Base-by-base conservation (phyloP, 2,888 invertebrate species). In the Nomada flava region DNA sequence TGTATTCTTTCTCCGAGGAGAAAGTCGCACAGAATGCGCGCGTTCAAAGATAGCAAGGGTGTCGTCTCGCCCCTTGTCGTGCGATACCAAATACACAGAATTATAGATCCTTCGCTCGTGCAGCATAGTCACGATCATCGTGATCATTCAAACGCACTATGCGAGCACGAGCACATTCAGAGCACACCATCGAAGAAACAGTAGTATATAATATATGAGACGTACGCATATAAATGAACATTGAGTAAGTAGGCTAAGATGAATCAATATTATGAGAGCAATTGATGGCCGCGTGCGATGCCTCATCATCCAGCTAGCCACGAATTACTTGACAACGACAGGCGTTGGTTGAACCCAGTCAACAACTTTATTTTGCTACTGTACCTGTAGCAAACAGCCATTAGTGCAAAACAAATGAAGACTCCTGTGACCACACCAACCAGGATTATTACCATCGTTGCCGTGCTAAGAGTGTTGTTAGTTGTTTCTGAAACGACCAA, bases 301-400 rank as follows among this genome's bases (percentile, higher is more conserved):
- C 92, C 92, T 90, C 90, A 91, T 90, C 90, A 92, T 92, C 91
- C 92, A 92, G 90, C 92, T 92, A 92, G 91, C 87, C 91, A 92
- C 91, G 90, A 89, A 91, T 87, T 87, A 91, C 89, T 89, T 90
- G 86, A 91, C 90, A 90, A 88, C 87, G 87, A 91, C 89, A 91
- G 89, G 88, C 91, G 89, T 90, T 87, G 88, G 87, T 76, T 85
- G 88, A 88, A 79, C 90, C 87, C 88, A 88, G 87, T 84, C 83
- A 83, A 83, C 65, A 86, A 82, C 75, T 76, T 82, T 83, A 86
- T 77, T 77, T 83, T 87, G 91, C 91, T 92, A 94, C 94, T 94
- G 94, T 96, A 98, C 98, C 98, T 98, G 98, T 98, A 98, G 96
- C 98, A 98, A 96, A 97, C 97, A 95, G 98, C 98, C 96, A 97